phyloP scores from a whole-genome alignment of 2,888 invertebrate species.

The Rhamphomyia laevipes region DNA sequence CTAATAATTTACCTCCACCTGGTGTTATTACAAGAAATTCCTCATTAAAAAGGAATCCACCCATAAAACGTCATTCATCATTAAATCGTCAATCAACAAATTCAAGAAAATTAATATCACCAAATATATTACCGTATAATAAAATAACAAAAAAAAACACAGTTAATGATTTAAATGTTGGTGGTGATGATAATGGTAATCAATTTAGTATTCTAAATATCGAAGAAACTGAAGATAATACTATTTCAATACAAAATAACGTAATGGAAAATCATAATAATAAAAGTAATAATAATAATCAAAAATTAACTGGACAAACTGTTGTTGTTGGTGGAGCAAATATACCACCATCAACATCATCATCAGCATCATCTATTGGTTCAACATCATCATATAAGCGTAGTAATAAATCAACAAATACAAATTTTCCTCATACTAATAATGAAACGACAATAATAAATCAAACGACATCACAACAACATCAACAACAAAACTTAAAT shows the following conservation, averaged over 20 bases:
- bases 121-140: too few relatives aligned
- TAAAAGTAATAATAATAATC: not conserved
- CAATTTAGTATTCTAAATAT: not conserved
- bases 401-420: constrained; percentile 14
- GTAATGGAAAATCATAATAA: constrained; percentile 8
- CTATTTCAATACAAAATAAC: not conserved
- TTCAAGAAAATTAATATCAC: not conserved
- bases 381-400: constrained; percentile 4
- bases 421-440: constrained; percentile 7
- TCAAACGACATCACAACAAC: not conserved
- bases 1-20: too few relatives aligned
- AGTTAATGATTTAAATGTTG: too few relatives aligned
- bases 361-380: constrained; percentile 2
- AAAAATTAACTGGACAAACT: not conserved
- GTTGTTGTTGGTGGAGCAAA: too few relatives aligned
- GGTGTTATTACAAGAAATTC: constrained; percentile 8
- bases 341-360: constrained; percentile 4
- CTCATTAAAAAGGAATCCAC: constrained; percentile 14
- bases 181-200: not conserved
- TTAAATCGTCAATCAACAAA: not conserved
- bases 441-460: not conserved
- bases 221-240: not conserved
- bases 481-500: not conserved
- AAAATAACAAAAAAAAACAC: not conserved
- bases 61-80: not conserved